Conservation (phyloP, 2,797 vertebrate species). For the Toxotes lorentzi region DNA sequence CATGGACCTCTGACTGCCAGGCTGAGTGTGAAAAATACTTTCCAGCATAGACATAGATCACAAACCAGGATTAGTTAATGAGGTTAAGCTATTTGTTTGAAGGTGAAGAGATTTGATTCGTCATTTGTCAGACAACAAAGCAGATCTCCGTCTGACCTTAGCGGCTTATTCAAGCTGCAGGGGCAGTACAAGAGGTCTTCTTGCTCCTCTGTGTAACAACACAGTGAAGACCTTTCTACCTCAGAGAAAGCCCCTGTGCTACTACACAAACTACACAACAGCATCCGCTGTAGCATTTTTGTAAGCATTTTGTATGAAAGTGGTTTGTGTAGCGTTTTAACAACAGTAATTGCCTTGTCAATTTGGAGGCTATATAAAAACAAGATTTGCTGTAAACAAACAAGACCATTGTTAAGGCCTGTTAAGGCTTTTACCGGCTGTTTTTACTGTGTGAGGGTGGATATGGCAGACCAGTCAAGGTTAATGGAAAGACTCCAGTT, state of each 20-base stretch:
- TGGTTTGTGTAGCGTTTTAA: not conserved
- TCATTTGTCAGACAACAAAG: slow-evolving; percentile 17
- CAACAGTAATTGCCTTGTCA: not conserved
- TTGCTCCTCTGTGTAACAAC: slow-evolving; percentile 7
- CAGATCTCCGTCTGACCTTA: not conserved
- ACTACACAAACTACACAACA: not conserved
- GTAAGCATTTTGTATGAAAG: not conserved
- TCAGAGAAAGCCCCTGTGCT: not conserved
- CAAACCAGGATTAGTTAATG: slow-evolving; percentile 26
- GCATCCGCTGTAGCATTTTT: no score
- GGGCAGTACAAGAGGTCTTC: slow-evolving; percentile 20
- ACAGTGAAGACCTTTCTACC: slow-evolving; percentile 10
- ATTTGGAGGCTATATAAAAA: not conserved
- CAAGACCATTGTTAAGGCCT: not conserved
- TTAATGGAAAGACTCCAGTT: not conserved
- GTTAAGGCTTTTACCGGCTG: not conserved
- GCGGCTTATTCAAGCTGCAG: not conserved
- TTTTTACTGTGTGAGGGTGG: not conserved
- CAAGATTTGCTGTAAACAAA: slow-evolving; percentile 8
- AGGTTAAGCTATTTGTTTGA: slow-evolving; percentile 31
- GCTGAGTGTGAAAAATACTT: slow-evolving; percentile 55
- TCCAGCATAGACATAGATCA: slow-evolving; percentile 24
- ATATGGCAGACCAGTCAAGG: no score
- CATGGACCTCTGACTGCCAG: slow-evolving; percentile 25
- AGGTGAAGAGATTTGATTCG: slow-evolving; percentile 18